phyloP scores from a whole-genome alignment of 2,797 vertebrate species.

The Coilia nasus region DNA sequence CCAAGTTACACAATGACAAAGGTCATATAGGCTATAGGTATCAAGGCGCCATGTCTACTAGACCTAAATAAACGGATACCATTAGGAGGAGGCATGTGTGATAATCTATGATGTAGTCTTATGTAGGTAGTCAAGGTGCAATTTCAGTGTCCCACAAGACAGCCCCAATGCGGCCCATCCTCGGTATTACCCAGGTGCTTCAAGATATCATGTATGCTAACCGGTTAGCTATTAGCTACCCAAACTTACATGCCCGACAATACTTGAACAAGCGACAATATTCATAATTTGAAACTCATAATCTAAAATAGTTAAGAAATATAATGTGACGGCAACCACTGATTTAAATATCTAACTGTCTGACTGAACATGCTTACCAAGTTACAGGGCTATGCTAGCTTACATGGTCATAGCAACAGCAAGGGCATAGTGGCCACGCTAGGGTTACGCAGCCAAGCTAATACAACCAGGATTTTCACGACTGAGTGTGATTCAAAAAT shows the following conservation, averaged over 20 bases:
- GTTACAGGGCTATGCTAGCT: not conserved
- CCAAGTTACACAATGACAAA: not conserved
- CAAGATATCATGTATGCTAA: not conserved
- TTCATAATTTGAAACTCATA: not conserved
- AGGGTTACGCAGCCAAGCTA: not conserved
- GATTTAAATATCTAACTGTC: not conserved
- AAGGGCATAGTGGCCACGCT: slow-evolving; percentile 24
- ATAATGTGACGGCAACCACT: not conserved
- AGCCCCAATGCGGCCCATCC: not conserved
- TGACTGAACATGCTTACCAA: slow-evolving; percentile 48
- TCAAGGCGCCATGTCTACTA: not conserved
- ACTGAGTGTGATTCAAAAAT: not conserved
- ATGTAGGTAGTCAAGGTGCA: too few species aligned
- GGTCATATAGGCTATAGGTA: not conserved
- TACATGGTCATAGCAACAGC: slow-evolving; percentile 34
- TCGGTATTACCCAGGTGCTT: not conserved
- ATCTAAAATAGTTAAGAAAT: not conserved
- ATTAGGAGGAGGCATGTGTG: not conserved
- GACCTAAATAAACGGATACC: not conserved
- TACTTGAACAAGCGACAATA: not conserved
- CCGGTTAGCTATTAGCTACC: not conserved
- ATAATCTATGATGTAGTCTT: too few species aligned
- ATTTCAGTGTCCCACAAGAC: not conserved
- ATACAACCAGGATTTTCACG: not conserved
- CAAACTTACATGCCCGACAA: not conserved